phyloP scores from a whole-genome alignment of 2,888 invertebrate genomes.

The Perizoma affinitatum region DNA sequence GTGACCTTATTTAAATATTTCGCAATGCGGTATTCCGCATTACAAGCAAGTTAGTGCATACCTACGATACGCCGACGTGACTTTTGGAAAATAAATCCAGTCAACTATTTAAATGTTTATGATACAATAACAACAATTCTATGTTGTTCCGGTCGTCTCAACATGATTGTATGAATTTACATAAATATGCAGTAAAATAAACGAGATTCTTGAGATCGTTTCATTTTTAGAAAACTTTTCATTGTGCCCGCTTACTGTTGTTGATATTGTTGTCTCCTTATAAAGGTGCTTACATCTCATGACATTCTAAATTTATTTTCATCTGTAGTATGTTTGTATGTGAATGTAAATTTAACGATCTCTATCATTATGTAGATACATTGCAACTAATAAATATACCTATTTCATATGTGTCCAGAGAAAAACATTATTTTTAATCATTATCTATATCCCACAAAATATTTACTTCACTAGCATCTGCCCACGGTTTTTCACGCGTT shows the following conservation, averaged over 20 bases:
- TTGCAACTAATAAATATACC: too few relatives aligned
- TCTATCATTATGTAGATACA: too few relatives aligned
- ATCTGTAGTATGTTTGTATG: too few relatives aligned
- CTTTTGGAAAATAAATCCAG: constrained; percentile 2
- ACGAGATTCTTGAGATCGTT: constrained; percentile 25
- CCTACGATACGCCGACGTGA: not conserved
- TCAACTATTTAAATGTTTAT: constrained; percentile 27
- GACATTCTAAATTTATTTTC: not conserved
- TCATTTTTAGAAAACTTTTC: constrained; percentile 31
- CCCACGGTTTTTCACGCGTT: too few relatives aligned
- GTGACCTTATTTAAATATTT: too few relatives aligned
- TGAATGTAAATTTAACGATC: too few relatives aligned
- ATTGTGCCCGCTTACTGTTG: constrained; percentile 1
- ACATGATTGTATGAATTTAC: constrained; percentile 33
- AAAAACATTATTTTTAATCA: too few relatives aligned
- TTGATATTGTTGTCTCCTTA: not conserved
- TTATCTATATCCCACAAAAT: too few relatives aligned
- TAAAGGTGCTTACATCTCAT: not conserved
- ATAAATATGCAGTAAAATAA: constrained; percentile 33
- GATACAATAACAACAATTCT: constrained; percentile 16
- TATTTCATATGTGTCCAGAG: too few relatives aligned
- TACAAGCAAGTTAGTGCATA: too few relatives aligned
- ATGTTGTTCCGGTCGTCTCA: constrained; percentile 29
- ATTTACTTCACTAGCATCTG: too few relatives aligned
- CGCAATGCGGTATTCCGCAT: too few relatives aligned